These are phyloP conservation scores for Rachycentron canadum DNA, from an alignment of 2,797 vertebrate genomes.

Conservation along the genomic window DNA sequence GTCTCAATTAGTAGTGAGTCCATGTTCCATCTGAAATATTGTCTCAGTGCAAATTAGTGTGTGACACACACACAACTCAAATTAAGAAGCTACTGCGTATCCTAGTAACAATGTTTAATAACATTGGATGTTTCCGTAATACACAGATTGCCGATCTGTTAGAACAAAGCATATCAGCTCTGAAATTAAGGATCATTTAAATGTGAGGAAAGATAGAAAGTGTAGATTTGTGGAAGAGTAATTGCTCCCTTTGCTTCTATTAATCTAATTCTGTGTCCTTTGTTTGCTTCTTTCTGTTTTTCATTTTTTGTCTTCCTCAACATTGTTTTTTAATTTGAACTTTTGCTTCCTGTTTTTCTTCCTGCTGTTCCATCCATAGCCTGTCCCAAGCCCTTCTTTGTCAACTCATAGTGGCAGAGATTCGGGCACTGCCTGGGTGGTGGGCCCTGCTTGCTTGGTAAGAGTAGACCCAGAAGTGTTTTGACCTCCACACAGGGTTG, in stretches of 20 bases:
- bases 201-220: background rate
- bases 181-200: slow-evolving; percentile 17
- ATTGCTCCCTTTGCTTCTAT: background rate
- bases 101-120: background rate
- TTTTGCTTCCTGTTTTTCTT: slow-evolving; percentile 59
- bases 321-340: slow-evolving; percentile 38
- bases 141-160: background rate
- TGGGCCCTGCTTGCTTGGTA: slow-evolving; percentile 85
- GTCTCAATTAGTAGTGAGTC: background rate
- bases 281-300: slow-evolving; percentile 25
- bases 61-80: background rate
- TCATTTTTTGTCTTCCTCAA: slow-evolving; percentile 6
- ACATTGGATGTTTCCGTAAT: background rate
- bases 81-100: background rate
- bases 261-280: slow-evolving; percentile 19
- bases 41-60: background rate
- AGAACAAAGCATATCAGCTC: background rate
- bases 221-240: background rate
- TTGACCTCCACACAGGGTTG: slow-evolving; percentile 14
- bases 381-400: slow-evolving; percentile 80
- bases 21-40: background rate
- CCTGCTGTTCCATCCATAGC: slow-evolving; percentile 80
- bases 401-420: slow-evolving; percentile 82
- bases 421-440: slow-evolving; percentile 76
- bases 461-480: slow-evolving; percentile 59